Conservation (phyloP, 2,888 invertebrate genomes). For the Drosophila leonis region DNA sequence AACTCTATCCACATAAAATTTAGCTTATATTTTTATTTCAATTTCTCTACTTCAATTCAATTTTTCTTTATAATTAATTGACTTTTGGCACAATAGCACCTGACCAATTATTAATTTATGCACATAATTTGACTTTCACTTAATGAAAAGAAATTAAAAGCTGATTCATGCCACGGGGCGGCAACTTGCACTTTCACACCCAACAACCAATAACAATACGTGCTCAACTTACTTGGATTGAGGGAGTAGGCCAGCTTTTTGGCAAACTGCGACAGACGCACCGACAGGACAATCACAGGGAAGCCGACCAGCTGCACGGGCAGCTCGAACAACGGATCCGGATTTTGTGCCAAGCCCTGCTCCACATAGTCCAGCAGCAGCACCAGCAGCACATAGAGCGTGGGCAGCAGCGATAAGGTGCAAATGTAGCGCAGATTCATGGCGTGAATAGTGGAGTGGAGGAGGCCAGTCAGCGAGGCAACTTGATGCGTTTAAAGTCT, state of each 20-base stretch:
- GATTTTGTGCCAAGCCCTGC: constrained; percentile 80
- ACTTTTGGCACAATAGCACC: constrained; percentile 21
- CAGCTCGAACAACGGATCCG: constrained; percentile 89
- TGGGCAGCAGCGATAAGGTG: constrained; percentile 80
- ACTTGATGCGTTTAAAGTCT: constrained; percentile 77
- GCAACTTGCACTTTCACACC: constrained; percentile 36
- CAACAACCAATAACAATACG: background rate
- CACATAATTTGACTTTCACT: constrained; percentile 71
- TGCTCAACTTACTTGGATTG: constrained; percentile 89
- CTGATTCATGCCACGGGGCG: constrained; percentile 26
- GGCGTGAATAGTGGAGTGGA: background rate
- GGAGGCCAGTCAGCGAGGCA: constrained; percentile 35
- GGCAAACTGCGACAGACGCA: constrained; percentile 92
- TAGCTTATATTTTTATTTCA: background rate
- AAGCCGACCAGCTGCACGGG: constrained; percentile 95
- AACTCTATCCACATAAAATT: background rate
- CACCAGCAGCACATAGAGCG: constrained; percentile 81
- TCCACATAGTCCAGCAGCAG: constrained; percentile 81
- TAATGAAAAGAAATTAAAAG: constrained; percentile 41
- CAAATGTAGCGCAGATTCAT: constrained; percentile 82
- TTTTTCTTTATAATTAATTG: background rate
- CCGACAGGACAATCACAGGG: constrained; percentile 92
- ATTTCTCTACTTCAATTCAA: background rate
- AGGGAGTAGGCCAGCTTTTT: constrained; percentile 93
- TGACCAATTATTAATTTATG: constrained; percentile 65